phyloP scores from a whole-genome alignment of 37 sponge, comb jelly and placozoan genomes.

The Chondrilla cf. caribensis region DNA sequence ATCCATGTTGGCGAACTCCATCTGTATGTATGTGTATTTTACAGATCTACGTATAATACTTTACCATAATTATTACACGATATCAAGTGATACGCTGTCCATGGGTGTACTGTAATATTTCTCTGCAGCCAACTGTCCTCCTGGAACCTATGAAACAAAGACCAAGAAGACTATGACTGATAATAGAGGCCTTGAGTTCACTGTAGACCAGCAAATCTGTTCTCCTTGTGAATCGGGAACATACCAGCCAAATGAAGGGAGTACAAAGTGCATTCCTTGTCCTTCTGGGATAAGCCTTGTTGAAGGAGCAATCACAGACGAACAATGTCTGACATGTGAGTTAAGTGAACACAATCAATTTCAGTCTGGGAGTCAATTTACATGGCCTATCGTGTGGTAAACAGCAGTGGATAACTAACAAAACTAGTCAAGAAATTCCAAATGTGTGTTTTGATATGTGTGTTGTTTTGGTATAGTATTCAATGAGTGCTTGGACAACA shows the following conservation, averaged over 20 bases:
- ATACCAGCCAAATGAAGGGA: constrained; percentile 1
- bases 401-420: too few relatives aligned
- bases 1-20: too few relatives aligned
- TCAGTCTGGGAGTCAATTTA: too few relatives aligned
- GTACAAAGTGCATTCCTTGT: background rate
- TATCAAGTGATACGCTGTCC: too few relatives aligned
- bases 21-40: too few relatives aligned
- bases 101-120: too few relatives aligned
- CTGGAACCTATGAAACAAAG: background rate
- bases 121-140: background rate
- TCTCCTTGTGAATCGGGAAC: background rate
- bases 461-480: background rate
- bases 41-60: too few relatives aligned
- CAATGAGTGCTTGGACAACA: background rate
- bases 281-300: background rate
- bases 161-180: background rate
- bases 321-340: background rate
- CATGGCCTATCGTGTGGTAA: too few relatives aligned
- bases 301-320: constrained; percentile 9
- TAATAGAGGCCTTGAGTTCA: background rate
- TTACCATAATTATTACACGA: too few relatives aligned
- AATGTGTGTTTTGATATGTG: too few relatives aligned
- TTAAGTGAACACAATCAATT: too few relatives aligned
- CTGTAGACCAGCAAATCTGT: background rate
- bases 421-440: too few relatives aligned